Conservation (phyloP, 2,888 invertebrate species). For the Argyra leucocephala region DNA sequence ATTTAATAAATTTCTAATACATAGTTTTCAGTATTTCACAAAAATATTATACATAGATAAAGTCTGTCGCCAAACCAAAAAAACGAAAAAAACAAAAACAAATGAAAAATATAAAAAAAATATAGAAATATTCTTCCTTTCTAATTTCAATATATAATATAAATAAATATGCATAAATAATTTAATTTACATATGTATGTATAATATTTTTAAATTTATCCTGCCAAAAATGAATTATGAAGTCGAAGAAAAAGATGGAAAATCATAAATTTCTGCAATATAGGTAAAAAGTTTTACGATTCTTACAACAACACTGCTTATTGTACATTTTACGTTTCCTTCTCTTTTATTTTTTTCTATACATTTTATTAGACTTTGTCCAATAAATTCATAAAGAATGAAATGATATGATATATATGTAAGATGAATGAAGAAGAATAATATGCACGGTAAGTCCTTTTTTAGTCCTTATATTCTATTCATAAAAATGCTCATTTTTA, state of each 20-base stretch:
- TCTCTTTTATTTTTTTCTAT: too few relatives aligned
- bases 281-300: not conserved
- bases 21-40: too few relatives aligned
- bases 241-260: not conserved
- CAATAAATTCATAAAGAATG: too few relatives aligned
- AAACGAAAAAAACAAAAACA: too few relatives aligned
- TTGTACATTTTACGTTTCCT: not conserved
- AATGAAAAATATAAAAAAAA: too few relatives aligned
- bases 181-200: not conserved
- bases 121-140: not conserved
- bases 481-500: not conserved
- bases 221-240: slow-evolving; percentile 1
- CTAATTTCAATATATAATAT: not conserved
- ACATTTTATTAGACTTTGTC: too few relatives aligned
- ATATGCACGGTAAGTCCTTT: not conserved
- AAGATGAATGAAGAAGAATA: too few relatives aligned
- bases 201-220: not conserved
- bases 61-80: not conserved
- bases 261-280: not conserved
- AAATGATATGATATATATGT: too few relatives aligned
- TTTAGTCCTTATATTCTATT: not conserved
- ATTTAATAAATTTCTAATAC: not conserved
- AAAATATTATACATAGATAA: too few relatives aligned
- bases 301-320: too few relatives aligned
- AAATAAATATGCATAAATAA: not conserved